phyloP scores from a whole-genome alignment of 2,113 vertebrate genomes.

The Pollimyrus isidori region DNA sequence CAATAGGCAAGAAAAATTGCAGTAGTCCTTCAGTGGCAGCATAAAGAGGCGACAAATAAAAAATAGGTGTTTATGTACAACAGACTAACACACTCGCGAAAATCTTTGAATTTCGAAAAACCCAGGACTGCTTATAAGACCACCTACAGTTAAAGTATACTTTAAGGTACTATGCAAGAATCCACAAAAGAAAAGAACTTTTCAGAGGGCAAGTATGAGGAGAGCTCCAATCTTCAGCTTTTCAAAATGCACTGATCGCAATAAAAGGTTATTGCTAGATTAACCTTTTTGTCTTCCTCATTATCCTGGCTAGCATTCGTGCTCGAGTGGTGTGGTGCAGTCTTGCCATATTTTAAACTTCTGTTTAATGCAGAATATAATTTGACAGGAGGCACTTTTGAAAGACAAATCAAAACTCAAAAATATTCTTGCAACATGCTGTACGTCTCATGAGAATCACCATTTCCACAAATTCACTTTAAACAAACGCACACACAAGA shows the following conservation, averaged over 20 bases:
- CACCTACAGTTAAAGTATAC: constrained; percentile 74
- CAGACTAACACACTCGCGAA: constrained; percentile 12
- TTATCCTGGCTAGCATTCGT: constrained; percentile 32
- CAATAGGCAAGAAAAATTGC: constrained; percentile 78
- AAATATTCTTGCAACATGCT: constrained; percentile 23
- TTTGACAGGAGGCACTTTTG: constrained; percentile 69
- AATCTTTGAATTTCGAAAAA: constrained; percentile 56
- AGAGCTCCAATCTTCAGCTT: constrained; percentile 32
- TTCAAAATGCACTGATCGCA: constrained; percentile 42
- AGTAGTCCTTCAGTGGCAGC: constrained; percentile 54
- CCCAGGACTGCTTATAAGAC: constrained; percentile 61
- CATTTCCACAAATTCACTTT: constrained; percentile 26
- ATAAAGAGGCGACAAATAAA: constrained; percentile 49
- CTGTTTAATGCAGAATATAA: constrained; percentile 48
- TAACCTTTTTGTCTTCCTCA: constrained; percentile 44
- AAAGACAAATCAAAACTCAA: constrained; percentile 35
- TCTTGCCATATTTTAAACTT: constrained; percentile 36
- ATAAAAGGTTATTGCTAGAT: constrained; percentile 60
- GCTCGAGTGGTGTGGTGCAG: constrained; percentile 32
- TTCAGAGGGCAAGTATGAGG: constrained; percentile 36
- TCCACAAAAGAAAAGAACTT: constrained; percentile 52
- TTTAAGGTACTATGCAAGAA: constrained; percentile 64
- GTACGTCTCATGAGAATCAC: constrained; percentile 34
- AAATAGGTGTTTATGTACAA: constrained; percentile 19
- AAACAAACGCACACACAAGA: constrained; percentile 29